A percentile compares a stretch with the other conserved stretches of the same genome.
Conservation (phyloP, 2,888 invertebrate species). For the Drosophila lacicola region DNA sequence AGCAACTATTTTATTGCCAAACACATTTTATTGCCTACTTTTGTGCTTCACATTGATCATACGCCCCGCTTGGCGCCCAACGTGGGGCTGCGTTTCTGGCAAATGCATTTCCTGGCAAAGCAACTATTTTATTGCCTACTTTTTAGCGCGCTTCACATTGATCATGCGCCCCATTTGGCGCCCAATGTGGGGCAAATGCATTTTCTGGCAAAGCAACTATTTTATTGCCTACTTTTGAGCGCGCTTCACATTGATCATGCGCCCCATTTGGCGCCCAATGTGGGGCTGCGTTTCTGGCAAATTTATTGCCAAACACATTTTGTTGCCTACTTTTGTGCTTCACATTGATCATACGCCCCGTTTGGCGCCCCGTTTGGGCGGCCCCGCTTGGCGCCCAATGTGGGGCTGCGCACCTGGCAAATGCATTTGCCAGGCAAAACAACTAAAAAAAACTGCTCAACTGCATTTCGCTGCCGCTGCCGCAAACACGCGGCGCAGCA, state of each 20-base stretch:
- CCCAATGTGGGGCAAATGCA: slow-evolving; percentile 66
- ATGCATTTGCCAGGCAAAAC: slow-evolving; percentile 77
- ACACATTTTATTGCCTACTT: slow-evolving; percentile 5
- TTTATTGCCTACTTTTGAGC: slow-evolving; percentile 1
- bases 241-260: neutral
- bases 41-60: neutral
- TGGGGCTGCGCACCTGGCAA: slow-evolving; percentile 71
- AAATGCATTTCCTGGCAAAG: too few relatives aligned
- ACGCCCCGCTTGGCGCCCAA: neutral
- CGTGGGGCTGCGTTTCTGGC: slow-evolving; percentile 64
- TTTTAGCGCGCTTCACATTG: neutral
- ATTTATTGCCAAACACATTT: too few relatives aligned
- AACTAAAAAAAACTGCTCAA: slow-evolving; percentile 60
- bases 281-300: too few relatives aligned
- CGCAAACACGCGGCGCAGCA: slow-evolving; percentile 19
- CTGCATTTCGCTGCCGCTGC: slow-evolving; percentile 7
- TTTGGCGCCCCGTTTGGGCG: neutral
- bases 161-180: neutral
- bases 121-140: too few relatives aligned
- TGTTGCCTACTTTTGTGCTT: neutral
- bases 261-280: neutral
- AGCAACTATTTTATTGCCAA: too few relatives aligned
- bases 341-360: neutral
- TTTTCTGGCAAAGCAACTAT: slow-evolving; percentile 37
- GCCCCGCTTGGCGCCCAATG: neutral